A percentile compares a stretch with the other conserved stretches of the same genome.
Conservation (phyloP, 2,888 invertebrate genomes). For the Ferrisia virgata region DNA sequence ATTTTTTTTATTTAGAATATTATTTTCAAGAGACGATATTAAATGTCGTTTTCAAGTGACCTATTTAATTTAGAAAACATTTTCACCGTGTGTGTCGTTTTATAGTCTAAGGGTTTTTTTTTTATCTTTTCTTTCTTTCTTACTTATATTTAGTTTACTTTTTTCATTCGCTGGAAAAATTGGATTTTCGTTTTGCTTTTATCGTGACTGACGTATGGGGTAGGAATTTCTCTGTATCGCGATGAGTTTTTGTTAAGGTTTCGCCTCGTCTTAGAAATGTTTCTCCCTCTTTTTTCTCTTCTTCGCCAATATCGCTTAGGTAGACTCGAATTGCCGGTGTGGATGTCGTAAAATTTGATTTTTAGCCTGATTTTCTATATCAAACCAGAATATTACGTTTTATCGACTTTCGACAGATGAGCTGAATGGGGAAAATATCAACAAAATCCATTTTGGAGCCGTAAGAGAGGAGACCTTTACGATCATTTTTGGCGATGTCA, state of each 20-base stretch:
- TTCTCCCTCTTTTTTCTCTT: too few relatives aligned
- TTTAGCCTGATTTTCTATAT: too few relatives aligned
- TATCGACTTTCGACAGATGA: too few relatives aligned
- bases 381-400: too few relatives aligned
- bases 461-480: too few relatives aligned
- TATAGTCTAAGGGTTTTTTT: neutral
- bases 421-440: too few relatives aligned
- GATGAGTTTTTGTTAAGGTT: neutral
- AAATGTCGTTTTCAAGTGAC: conserved; percentile 26
- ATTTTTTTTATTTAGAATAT: neutral
- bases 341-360: too few relatives aligned
- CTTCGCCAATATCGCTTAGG: neutral
- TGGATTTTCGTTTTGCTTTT: conserved; percentile 21
- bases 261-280: neutral
- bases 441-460: too few relatives aligned
- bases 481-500: too few relatives aligned
- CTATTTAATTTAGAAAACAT: conserved; percentile 17
- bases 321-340: neutral
- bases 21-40: conserved; percentile 30
- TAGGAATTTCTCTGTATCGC: neutral
- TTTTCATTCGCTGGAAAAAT: conserved; percentile 18
- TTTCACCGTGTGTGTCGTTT: neutral
- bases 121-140: too few relatives aligned
- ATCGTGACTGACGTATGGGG: conserved; percentile 5
- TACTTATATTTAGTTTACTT: too few relatives aligned